A percentile compares a stretch with the other conserved stretches of the same genome.
phyloP scores from a whole-genome alignment of 1,140 invertebrate species.

The Brachionus plicatilis region DNA sequence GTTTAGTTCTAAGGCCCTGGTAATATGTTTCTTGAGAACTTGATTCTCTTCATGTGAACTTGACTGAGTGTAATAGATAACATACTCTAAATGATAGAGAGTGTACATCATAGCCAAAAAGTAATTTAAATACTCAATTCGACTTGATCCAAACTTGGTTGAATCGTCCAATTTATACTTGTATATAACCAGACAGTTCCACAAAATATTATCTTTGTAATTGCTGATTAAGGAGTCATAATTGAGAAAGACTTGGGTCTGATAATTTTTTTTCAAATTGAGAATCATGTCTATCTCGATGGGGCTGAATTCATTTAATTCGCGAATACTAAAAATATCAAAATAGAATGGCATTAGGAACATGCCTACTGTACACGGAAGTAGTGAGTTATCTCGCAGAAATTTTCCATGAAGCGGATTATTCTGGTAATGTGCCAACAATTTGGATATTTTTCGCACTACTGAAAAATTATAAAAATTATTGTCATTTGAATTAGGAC shows the following conservation, averaged over 20 bases:
- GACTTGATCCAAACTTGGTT: neutral
- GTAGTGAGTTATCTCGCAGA: neutral
- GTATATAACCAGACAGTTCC: slow-evolving; percentile 22
- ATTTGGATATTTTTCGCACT: slow-evolving; percentile 5
- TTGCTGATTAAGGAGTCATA: neutral
- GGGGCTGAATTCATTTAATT: neutral
- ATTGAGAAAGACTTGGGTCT: neutral
- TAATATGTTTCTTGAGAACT: neutral
- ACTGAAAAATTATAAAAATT: slow-evolving; percentile 19
- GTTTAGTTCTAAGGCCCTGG: neutral
- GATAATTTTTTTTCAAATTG: neutral
- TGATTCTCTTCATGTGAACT: neutral
- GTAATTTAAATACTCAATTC: slow-evolving; percentile 11
- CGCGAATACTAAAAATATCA: slow-evolving; percentile 9
- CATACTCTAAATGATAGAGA: slow-evolving; percentile 19
- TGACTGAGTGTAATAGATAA: neutral
- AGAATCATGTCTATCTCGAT: neutral
- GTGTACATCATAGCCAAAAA: neutral
- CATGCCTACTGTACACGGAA: slow-evolving; percentile 1
- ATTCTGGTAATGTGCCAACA: neutral
- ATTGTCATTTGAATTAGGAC: neutral
- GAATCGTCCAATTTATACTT: neutral
- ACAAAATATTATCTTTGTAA: slow-evolving; percentile 36
- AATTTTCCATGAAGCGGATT: slow-evolving; percentile 4
- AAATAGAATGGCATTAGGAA: slow-evolving; percentile 31